A percentile compares a stretch with the other conserved stretches of the same genome.
Evolutionary conservation across 1,140 invertebrate genomes (phyloP).

Genomic region (Drosophila punjabiensis): DNA sequence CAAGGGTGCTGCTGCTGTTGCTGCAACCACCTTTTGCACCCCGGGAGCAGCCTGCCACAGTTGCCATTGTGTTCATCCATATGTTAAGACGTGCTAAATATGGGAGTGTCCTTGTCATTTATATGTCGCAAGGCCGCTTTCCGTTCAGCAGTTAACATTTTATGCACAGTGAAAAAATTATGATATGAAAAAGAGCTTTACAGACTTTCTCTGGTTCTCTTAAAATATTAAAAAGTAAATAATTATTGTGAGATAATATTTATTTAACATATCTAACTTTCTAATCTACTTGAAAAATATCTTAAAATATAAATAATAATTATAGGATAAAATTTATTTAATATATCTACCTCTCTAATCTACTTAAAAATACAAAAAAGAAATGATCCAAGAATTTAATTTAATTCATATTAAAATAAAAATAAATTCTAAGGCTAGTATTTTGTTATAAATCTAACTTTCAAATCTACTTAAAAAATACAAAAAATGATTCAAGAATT

Average conservation of each 20-base stretch:
- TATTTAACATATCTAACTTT: not conserved
- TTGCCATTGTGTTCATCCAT: slow-evolving; percentile 69
- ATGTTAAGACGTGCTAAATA: slow-evolving; percentile 82
- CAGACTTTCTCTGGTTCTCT: not conserved
- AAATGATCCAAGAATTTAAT: too few relatives aligned
- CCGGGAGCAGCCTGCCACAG: slow-evolving; percentile 53
- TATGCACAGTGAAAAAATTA: slow-evolving; percentile 5
- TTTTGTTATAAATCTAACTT: too few relatives aligned
- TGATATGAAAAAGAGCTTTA: not conserved
- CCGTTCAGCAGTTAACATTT: slow-evolving; percentile 48
- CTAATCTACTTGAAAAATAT: too few relatives aligned
- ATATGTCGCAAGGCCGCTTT: slow-evolving; percentile 75
- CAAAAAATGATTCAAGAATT: too few relatives aligned
- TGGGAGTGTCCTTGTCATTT: slow-evolving; percentile 85
- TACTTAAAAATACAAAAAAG: too few relatives aligned
- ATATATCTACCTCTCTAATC: too few relatives aligned
- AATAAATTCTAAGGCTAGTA: too few relatives aligned
- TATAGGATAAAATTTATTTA: too few relatives aligned
- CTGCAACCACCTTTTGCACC: slow-evolving; percentile 40
- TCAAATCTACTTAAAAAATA: too few relatives aligned
- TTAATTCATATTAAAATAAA: too few relatives aligned
- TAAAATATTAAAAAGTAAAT: not conserved
- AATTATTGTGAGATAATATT: not conserved
- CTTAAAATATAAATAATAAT: too few relatives aligned
- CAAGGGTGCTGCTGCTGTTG: slow-evolving; percentile 53